phyloP scores from a whole-genome alignment of 2,113 vertebrate genomes.

The Mobula hypostoma region DNA sequence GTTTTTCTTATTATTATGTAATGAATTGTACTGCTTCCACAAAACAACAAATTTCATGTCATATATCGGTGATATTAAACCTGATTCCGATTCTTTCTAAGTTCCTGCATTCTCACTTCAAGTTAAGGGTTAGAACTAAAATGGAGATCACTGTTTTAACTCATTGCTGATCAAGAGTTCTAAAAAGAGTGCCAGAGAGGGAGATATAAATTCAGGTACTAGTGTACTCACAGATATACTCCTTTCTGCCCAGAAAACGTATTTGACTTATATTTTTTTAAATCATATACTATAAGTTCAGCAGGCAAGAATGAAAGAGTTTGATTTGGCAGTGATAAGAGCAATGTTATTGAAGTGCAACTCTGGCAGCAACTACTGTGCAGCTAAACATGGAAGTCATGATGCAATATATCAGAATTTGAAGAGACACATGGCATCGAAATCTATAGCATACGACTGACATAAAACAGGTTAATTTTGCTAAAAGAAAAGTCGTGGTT shows the following conservation, averaged over 20 bases:
- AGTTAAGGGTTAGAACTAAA: not conserved
- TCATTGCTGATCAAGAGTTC: not conserved
- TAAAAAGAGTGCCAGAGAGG: not conserved
- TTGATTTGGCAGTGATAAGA: not conserved
- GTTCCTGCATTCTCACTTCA: not conserved
- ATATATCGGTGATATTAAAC: too few relatives aligned
- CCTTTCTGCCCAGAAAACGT: not conserved
- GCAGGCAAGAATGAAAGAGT: not conserved
- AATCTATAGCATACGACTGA: not conserved
- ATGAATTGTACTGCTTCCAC: too few relatives aligned
- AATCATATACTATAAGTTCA: not conserved
- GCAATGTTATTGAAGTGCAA: not conserved
- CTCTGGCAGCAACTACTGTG: too few relatives aligned
- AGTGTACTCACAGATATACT: not conserved
- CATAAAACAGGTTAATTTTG: too few relatives aligned
- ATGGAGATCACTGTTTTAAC: not conserved
- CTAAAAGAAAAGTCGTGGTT: too few relatives aligned
- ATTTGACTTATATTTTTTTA: not conserved
- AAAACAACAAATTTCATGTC: too few relatives aligned
- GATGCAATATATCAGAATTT: too few relatives aligned
- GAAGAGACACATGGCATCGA: not conserved
- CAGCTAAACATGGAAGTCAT: too few relatives aligned
- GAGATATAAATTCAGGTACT: not conserved
- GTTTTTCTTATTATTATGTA: too few relatives aligned
- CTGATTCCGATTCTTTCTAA: too few relatives aligned